Conservation (phyloP, 92 coral and sea anemone species). For the Zoanthus gigantus region DNA sequence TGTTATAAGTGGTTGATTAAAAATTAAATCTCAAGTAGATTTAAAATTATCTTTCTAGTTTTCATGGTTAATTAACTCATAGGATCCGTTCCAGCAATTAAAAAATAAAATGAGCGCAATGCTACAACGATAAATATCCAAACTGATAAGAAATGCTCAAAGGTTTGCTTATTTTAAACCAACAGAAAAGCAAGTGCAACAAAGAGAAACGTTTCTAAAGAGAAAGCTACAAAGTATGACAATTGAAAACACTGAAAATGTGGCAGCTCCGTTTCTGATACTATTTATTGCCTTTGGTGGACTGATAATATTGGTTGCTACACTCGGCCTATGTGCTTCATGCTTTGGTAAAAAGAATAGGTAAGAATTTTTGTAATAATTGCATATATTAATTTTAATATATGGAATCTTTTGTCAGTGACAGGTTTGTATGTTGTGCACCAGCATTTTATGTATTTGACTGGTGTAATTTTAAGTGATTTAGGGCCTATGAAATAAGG, state of each 20-base stretch:
- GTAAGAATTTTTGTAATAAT: neutral
- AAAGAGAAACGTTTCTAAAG: neutral
- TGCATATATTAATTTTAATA: no score
- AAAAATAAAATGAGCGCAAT: neutral
- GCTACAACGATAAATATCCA: neutral
- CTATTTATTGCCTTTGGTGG: constrained; percentile 8
- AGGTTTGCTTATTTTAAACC: neutral
- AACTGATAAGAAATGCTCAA: neutral
- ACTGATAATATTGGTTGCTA: constrained; percentile 9
- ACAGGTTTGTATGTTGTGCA: no score
- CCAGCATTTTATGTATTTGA: no score
- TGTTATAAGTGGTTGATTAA: neutral
- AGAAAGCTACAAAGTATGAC: constrained; percentile 18
- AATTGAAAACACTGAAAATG: neutral
- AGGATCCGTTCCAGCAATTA: neutral
- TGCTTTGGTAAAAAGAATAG: constrained; percentile 10
- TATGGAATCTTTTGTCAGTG: no score
- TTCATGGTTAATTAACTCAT: neutral
- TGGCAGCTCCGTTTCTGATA: constrained; percentile 9
- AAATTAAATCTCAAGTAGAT: neutral
- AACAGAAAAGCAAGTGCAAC: no score
- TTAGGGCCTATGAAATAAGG: no score
- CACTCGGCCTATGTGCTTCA: constrained; percentile 27
- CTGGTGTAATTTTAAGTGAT: no score
- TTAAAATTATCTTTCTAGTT: neutral